Evolutionary conservation across 1,140 invertebrate genomes (phyloP), one percentile per base, ranked within the genome.

Genomic region (Penaeus japonicus): DNA sequence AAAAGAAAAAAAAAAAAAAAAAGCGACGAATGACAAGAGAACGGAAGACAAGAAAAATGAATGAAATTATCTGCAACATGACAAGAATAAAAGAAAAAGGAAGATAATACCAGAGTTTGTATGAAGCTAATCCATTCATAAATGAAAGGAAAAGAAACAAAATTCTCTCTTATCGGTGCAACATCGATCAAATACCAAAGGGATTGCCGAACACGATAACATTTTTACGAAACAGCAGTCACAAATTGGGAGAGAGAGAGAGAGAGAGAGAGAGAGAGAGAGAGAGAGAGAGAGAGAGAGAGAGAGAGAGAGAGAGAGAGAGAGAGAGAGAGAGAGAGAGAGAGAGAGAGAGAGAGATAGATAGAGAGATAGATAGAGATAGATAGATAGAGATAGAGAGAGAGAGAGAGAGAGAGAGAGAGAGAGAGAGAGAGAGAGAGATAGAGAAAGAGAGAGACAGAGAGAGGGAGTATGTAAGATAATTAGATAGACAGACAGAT

Each of bases 231-330:
- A 47, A 47, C 0, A 12, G 10, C 47, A n/a, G n/a, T n/a, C n/a
- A n/a, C 1, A 7, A 12, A 70, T 15, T 10, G 62, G 20, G 62
- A 2, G 2, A 70, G 62, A 12, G 62, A 22, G 15, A 70, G 62
- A 70, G 62, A 2, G 17, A 70, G 62, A 70, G 62, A 70, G 62
- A 17, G 18, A 22, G 62, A 65, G 62, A 65, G 62, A 5, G 62
- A 65, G 62, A 65, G 62, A 4, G 62, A 65, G 62, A 2, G 62
- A 65, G 62, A 65, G 62, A 65, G 54, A 62, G 81, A 84, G 81
- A 84, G 81, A 84, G 81, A 84, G 81, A 84, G 81, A 84, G 81
- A 84, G 81, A 84, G 55, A 84, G 81, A 65, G 81, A 84, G 81
- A 84, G 82, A 73, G 59, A 84, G 39, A 73, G 82, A 84, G 82